Percentiles rank a stretch among this genome's conserved stretches.
phyloP scores from a whole-genome alignment of 1,140 invertebrate species.

The Episyrphus balteatus region DNA sequence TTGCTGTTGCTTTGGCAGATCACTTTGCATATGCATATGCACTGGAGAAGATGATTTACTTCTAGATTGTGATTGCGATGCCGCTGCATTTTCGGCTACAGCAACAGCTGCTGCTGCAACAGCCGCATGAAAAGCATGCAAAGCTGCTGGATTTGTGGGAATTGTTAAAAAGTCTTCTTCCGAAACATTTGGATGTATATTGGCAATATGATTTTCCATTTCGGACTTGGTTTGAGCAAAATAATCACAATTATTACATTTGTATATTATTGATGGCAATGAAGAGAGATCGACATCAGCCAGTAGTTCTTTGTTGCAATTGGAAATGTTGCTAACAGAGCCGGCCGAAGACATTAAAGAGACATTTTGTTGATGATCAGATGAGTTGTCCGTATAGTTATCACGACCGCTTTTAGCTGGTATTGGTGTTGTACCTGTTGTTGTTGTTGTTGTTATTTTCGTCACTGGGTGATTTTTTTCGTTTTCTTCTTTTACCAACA shows the following conservation, averaged over 20 bases:
- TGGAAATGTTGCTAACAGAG: neutral
- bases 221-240: constrained; percentile 29
- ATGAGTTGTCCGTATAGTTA: too few relatives aligned
- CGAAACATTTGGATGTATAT: constrained; percentile 17
- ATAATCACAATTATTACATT: constrained; percentile 32
- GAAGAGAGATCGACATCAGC: neutral
- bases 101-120: constrained; percentile 29
- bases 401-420: neutral
- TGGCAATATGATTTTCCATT: constrained; percentile 21
- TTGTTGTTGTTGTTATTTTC: too few relatives aligned
- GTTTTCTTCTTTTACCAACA: too few relatives aligned
- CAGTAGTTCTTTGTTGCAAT: neutral
- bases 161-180: constrained; percentile 24
- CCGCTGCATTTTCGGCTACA: constrained; percentile 10
- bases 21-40: neutral
- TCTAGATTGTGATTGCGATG: constrained; percentile 10
- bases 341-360: neutral
- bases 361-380: too few relatives aligned
- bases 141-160: constrained; percentile 26
- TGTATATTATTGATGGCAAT: constrained; percentile 17
- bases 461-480: too few relatives aligned
- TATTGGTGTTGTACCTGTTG: too few relatives aligned
- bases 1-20: neutral
- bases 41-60: neutral
- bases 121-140: constrained; percentile 32